Evolutionary conservation across 2,888 invertebrate genomes (phyloP).

Genomic region (Scaptomyza reducta): DNA sequence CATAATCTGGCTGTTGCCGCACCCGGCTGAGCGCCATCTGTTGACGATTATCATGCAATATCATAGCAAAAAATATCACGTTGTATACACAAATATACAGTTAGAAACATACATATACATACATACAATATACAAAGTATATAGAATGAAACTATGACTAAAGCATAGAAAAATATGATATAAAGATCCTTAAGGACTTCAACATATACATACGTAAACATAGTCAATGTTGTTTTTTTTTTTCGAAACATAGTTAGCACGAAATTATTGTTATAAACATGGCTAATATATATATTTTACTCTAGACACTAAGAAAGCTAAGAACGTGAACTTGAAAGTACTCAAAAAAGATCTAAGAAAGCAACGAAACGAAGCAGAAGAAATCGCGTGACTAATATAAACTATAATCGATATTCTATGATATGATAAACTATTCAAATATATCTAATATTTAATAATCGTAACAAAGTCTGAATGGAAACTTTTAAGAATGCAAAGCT

Average conservation of each 20-base stretch:
- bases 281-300: slow-evolving; percentile 25
- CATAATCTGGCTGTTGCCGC: slow-evolving; percentile 49
- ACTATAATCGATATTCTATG: slow-evolving; percentile 2
- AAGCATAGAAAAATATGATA: slow-evolving; percentile 24
- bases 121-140: slow-evolving; percentile 39
- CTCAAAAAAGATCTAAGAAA: not conserved
- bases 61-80: slow-evolving; percentile 73
- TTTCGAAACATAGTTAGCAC: slow-evolving; percentile 49
- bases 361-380: not conserved
- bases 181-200: slow-evolving; percentile 24
- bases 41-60: slow-evolving; percentile 67
- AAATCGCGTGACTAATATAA: not conserved
- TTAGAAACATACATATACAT: slow-evolving; percentile 18
- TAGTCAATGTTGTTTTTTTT: slow-evolving; percentile 21
- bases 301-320: slow-evolving; percentile 30
- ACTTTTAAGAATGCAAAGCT: slow-evolving; percentile 9
- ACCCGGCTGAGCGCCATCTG: slow-evolving; percentile 57
- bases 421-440: not conserved
- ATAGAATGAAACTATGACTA: slow-evolving; percentile 23
- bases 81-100: slow-evolving; percentile 26
- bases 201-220: slow-evolving; percentile 15
- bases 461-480: slow-evolving; percentile 53
- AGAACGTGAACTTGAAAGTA: slow-evolving; percentile 8
- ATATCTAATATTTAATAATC: slow-evolving; percentile 17
- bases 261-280: slow-evolving; percentile 40